Base-by-base conservation (phyloP, 2,888 invertebrate species). In the Andrena fulva region DNA sequence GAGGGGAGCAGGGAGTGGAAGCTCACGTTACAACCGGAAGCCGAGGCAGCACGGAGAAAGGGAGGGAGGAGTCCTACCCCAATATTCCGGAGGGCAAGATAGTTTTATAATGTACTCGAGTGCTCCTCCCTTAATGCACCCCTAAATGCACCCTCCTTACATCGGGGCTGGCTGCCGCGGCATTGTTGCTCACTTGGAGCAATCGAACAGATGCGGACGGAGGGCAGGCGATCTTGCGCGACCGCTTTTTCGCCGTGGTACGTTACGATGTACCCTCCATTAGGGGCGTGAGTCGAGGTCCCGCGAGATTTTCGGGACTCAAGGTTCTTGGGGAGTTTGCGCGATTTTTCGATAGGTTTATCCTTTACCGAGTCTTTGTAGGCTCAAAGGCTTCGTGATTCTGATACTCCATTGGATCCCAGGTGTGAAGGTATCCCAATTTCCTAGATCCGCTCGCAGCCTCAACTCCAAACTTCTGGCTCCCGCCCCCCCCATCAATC, bases 1-100 rank as follows among this genome's bases (percentile, higher is more conserved):
- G 75, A 31, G 70, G 71, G 35, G 27, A 50, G 59, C 16, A 66
- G 67, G 68, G 75, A 59, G 72, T 60, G 72, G 80, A 77, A 79
- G 88, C 92, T 93, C 93, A 90, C 91, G 91, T 93, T 93, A 93
- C 93, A 92, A 93, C 93, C 93, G 93, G 93, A 93, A 93, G 92
- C 89, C 89, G 91, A 85, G 87, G 89, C 82, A 88, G 86, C 88
- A 82, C 82, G 84, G 86, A 77, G 85, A 85, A 85, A 87, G 85
- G 88, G 90, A 86, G 77, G 85, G 85, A 83, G 84, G 86, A 82
- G 89, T 88, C 90, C 89, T 91, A 91, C 90, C 91, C 90, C 92
- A 90, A 90, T 91, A 85, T 86, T 83, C 77, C 62, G 59, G 80
- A 52, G 74, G 76, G 88, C 85, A 63, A 91, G 89, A 91, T 90